phyloP scores from a whole-genome alignment of 92 coral and sea anemone genomes.

The Palythoa caribaeorum region DNA sequence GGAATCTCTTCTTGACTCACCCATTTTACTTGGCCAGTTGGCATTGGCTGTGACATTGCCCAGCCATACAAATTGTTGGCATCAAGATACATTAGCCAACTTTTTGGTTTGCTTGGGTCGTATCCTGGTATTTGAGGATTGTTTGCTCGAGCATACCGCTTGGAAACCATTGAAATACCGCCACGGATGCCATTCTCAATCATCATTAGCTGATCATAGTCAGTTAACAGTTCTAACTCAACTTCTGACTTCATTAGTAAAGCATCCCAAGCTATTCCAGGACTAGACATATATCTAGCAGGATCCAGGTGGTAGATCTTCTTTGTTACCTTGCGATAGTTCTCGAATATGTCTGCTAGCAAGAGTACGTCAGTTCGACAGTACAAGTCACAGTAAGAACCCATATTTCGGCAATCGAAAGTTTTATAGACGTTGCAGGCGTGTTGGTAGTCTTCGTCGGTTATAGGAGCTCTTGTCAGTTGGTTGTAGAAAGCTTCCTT shows the following conservation, averaged over 20 bases:
- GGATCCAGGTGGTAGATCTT: no score
- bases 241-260: neutral
- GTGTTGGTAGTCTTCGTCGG: neutral
- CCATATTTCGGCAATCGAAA: no score
- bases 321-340: no score
- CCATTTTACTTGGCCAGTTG: no score
- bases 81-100: neutral
- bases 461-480: neutral
- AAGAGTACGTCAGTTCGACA: neutral
- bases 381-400: neutral
- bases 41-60: neutral
- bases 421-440: no score
- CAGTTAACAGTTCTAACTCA: neutral
- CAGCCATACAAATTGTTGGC: slow-evolving; percentile 10
- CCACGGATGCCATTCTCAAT: slow-evolving; percentile 5
- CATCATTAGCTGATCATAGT: neutral
- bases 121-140: neutral
- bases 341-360: neutral
- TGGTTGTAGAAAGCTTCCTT: no score
- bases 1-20: no score
- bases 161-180: slow-evolving; percentile 1
- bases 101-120: neutral
- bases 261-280: slow-evolving; percentile 3
- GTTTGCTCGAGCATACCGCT: slow-evolving; percentile 1
- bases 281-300: neutral